Base-by-base conservation (phyloP, 2,113 vertebrate species). In the Herpailurus yagouaroundi region DNA sequence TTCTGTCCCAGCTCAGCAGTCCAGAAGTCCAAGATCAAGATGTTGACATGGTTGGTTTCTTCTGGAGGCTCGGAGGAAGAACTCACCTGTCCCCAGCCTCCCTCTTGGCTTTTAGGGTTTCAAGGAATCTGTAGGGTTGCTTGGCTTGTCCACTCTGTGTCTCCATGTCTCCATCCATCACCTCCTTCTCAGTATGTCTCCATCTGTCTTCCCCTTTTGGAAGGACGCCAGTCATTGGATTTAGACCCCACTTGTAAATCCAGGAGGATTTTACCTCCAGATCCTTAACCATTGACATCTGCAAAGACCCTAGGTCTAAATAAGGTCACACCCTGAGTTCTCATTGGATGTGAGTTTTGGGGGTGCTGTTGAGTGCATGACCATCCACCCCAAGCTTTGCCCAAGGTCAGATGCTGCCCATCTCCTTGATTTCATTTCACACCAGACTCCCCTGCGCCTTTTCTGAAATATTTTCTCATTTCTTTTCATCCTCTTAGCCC, bases 331-430 rank as follows among this genome's bases (percentile, higher is more conserved):
- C 45, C 29, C 68, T 76, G 52, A 36, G 14, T 31, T n/a, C 66
- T 60, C 6, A 16, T 15, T 19, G 38, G 29, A 21, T 7, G 3
- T n/a, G 50, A 71, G 16, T 73, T 45, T 18, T 19, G 10, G 63
- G 76, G 25, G 41, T 0, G 5, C 5, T 52, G 2, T 29, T 79
- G 10, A 36, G 27, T 3, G 3, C 45, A 8, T 1, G 1, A 14
- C 48, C 23, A 0, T 31, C 41, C 2, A 6, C 64, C 48, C 64
- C 48, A 25, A 27, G 77, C 48, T 10, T 31, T 55, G 48, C 4
- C 36, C 13, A 0, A 15, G 63, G 12, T 31, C 25, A 12, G 63
- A 23, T 25, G 5, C 50, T 45, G 8, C n/a, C 48, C 18, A 15
- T 15, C 16, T 27, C 1, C 11, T 11, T 36, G 3, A 27, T 80